Evolutionary conservation across 2,797 vertebrate genomes (phyloP).

Genomic region (Acipenser oxyrinchus): DNA sequence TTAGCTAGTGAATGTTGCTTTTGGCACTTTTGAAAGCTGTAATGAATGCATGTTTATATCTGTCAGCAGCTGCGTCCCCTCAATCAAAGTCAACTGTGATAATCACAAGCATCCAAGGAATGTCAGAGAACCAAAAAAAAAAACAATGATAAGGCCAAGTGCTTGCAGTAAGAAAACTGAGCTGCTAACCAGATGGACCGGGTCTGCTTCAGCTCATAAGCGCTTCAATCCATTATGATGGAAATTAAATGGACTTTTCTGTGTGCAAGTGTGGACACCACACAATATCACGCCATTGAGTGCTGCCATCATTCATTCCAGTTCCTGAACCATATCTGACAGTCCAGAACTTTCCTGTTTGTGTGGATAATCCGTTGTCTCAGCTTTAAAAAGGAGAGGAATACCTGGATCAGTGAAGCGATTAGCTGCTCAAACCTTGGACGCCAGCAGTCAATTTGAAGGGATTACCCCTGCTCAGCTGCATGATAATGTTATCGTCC

Average conservation of each 20-base stretch:
- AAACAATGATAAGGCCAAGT: slow-evolving; percentile 1
- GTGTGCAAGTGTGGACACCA: no score
- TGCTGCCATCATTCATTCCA: not conserved
- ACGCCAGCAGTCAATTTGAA: not conserved
- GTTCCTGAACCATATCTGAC: not conserved
- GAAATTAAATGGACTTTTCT: no score
- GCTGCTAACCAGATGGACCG: no score
- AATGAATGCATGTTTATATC: slow-evolving; percentile 7
- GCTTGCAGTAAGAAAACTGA: not conserved
- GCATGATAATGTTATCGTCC: not conserved
- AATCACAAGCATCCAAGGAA: slow-evolving; percentile 13
- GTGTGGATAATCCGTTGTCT: not conserved
- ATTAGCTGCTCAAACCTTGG: not conserved
- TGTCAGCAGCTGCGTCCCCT: slow-evolving; percentile 5
- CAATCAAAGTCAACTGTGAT: slow-evolving; percentile 13
- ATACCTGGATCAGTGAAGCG: not conserved
- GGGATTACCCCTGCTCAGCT: not conserved
- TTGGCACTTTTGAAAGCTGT: no score
- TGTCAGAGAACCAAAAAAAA: slow-evolving; percentile 15
- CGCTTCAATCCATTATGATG: no score
- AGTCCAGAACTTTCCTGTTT: not conserved
- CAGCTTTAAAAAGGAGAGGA: not conserved
- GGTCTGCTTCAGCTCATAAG: no score
- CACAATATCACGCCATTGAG: not conserved
- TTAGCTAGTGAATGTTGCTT: no score